Conservation (phyloP, 1,140 invertebrate species). For the Drosophila tani region DNA sequence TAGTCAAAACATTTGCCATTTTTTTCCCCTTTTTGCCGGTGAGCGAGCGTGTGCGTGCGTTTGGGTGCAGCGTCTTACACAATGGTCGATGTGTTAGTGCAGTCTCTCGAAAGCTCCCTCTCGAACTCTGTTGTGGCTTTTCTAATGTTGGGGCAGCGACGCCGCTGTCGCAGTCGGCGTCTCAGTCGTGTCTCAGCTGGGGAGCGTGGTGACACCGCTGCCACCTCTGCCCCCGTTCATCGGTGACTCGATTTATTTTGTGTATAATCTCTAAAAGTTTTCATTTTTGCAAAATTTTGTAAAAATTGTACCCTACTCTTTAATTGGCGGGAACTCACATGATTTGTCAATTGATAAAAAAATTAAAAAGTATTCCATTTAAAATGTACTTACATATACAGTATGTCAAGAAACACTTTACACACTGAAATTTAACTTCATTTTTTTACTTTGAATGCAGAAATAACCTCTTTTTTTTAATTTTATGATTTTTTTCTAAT, state of each 20-base stretch:
- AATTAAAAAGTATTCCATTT: background rate
- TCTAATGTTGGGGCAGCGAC: constrained; percentile 61
- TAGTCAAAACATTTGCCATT: constrained; percentile 81
- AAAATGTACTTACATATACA: background rate
- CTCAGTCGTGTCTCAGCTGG: constrained; percentile 33
- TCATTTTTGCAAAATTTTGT: constrained; percentile 2
- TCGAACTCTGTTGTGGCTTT: constrained; percentile 58
- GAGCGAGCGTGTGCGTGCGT: constrained; percentile 27
- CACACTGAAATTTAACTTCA: background rate
- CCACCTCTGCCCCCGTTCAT: constrained; percentile 34
- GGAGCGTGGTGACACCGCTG: constrained; percentile 19
- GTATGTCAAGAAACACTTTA: constrained; percentile 2
- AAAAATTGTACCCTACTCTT: background rate
- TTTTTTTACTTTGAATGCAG: background rate
- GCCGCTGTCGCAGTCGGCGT: constrained; percentile 13
- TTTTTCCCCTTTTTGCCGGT: constrained; percentile 75
- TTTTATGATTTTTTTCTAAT: constrained; percentile 1
- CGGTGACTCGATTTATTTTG: constrained; percentile 25
- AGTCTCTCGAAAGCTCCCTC: constrained; percentile 57
- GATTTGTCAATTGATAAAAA: background rate
- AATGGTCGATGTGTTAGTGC: constrained; percentile 65
- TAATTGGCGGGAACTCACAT: background rate
- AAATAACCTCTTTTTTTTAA: background rate
- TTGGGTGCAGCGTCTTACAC: constrained; percentile 42
- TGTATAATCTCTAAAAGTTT: constrained; percentile 29